phyloP scores from a whole-genome alignment of 2,888 invertebrate genomes.

The Corbicula japonica region DNA sequence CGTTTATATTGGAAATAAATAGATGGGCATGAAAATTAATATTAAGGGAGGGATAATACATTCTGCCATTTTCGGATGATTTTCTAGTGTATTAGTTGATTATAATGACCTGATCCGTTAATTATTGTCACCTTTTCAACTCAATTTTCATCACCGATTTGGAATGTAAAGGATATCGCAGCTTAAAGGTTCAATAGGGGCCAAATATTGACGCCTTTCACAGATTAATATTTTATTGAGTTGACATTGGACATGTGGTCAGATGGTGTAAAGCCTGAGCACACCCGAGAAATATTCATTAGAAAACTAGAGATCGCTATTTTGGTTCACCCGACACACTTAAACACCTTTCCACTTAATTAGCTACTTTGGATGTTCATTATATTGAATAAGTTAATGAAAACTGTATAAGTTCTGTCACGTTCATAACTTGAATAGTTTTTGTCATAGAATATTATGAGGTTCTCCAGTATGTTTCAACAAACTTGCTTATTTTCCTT shows the following conservation, averaged over 20 bases:
- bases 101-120: conserved; percentile 26
- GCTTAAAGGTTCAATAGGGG: conserved; percentile 42
- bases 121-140: conserved; percentile 45
- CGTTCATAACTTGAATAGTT: too few species aligned
- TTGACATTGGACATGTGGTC: conserved; percentile 36
- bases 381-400: too few species aligned
- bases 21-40: conserved; percentile 35
- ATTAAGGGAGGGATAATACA: conserved; percentile 29
- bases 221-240: conserved; percentile 21
- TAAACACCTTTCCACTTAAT: too few species aligned
- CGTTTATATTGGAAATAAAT: conserved; percentile 2
- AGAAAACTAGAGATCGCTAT: not conserved
- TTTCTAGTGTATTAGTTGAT: conserved; percentile 35
- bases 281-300: not conserved
- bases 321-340: too few species aligned
- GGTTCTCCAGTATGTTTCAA: too few species aligned
- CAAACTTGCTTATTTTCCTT: too few species aligned
- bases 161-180: conserved; percentile 16
- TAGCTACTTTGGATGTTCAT: too few species aligned
- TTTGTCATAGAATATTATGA: too few species aligned
- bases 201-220: conserved; percentile 31
- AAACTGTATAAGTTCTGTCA: too few species aligned
- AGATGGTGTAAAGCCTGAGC: conserved; percentile 1
- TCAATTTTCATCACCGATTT: conserved; percentile 26
- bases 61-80: conserved; percentile 14